Conservation (phyloP, 1,140 invertebrate genomes). For the Paraescarpia echinospica region DNA sequence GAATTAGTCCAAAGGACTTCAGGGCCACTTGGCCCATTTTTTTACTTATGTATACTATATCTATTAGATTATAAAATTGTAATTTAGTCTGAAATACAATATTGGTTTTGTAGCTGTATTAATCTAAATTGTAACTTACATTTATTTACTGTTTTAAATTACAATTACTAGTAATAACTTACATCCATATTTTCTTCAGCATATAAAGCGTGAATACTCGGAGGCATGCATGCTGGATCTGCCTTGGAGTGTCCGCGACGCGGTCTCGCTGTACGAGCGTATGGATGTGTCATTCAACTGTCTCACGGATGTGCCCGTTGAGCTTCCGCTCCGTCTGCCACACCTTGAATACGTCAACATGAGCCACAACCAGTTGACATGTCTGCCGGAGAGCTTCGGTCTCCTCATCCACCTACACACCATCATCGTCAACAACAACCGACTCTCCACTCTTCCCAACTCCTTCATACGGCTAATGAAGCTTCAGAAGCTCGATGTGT, state of each 20-base stretch:
- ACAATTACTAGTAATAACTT: too few species aligned
- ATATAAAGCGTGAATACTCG: constrained; percentile 43
- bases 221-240: constrained; percentile 46
- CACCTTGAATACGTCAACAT: constrained; percentile 54
- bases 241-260: constrained; percentile 47
- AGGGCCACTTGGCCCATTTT: too few species aligned
- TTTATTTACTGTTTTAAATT: not conserved
- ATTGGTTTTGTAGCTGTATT: not conserved
- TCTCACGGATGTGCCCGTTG: constrained; percentile 49
- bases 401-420: constrained; percentile 55
- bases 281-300: constrained; percentile 52
- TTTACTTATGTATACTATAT: too few species aligned
- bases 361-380: constrained; percentile 50
- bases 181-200: constrained; percentile 38
- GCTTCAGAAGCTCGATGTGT: constrained; percentile 54
- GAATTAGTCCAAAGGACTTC: too few species aligned
- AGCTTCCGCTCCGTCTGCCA: constrained; percentile 54
- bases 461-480: constrained; percentile 51
- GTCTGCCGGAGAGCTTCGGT: constrained; percentile 53
- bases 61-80: too few species aligned
- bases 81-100: too few species aligned
- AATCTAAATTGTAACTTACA: not conserved
- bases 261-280: constrained; percentile 48
- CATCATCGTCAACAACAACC: constrained; percentile 48
- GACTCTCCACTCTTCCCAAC: constrained; percentile 42